phyloP scores from a whole-genome alignment of 2,113 vertebrate genomes.

The Quiscalus mexicanus region DNA sequence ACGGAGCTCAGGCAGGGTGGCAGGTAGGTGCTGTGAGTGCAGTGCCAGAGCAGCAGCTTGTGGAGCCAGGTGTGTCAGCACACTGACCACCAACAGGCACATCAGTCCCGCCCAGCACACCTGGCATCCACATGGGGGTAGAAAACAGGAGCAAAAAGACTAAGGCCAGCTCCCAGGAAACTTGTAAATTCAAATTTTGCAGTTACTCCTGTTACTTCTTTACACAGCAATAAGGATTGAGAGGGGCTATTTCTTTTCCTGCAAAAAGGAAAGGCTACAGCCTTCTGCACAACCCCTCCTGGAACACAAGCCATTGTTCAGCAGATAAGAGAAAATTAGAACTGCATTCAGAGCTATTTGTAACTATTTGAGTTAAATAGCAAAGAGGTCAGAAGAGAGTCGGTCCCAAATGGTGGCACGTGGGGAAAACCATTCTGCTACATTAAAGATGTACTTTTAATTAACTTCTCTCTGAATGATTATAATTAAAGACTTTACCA shows the following conservation, averaged over 20 bases:
- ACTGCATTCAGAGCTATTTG: background rate
- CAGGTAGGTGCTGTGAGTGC: background rate
- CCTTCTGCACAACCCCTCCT: background rate
- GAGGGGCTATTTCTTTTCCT: background rate
- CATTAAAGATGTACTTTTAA: constrained; percentile 37
- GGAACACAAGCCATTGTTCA: background rate
- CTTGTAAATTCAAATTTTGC: background rate
- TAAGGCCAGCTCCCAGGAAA: background rate
- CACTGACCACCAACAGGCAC: background rate
- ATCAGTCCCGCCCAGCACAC: background rate
- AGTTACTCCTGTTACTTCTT: background rate
- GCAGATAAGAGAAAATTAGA: background rate
- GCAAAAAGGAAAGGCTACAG: background rate
- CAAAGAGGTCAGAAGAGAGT: constrained; percentile 6
- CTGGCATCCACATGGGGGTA: too few species aligned
- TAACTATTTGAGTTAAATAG: background rate
- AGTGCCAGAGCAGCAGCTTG: background rate
- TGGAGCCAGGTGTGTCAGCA: background rate
- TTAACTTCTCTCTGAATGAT: constrained; percentile 20
- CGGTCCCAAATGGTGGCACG: background rate
- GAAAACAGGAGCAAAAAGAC: background rate
- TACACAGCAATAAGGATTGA: background rate
- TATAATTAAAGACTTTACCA: constrained; percentile 52
- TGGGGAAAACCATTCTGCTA: constrained; percentile 3
- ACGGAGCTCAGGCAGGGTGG: accelerated